Evolutionary conservation across 1,140 invertebrate genomes (phyloP).

Genomic region (Pseudobourletiella spinata): DNA sequence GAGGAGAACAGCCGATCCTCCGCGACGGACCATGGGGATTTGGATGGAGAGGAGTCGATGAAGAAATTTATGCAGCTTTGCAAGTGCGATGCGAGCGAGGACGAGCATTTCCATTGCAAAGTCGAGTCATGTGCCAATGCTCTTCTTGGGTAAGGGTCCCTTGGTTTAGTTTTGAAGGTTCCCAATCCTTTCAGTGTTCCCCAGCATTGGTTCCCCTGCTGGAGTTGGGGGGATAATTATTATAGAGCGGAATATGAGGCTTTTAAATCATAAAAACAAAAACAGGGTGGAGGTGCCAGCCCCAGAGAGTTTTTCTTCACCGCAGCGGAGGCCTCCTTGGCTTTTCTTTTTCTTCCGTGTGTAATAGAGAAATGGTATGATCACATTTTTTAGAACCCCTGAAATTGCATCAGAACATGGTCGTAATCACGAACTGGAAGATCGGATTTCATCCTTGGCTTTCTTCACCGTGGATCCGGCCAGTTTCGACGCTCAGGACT

Average conservation of each 20-base stretch:
- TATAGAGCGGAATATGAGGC: too few species aligned
- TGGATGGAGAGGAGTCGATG: conserved; percentile 28
- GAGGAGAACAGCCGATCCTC: conserved; percentile 33
- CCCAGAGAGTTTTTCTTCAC: too few species aligned
- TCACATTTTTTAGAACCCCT: conserved; percentile 13
- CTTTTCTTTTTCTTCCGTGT: background rate
- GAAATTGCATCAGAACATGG: conserved; percentile 32
- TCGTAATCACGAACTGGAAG: conserved; percentile 33
- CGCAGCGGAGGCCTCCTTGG: too few species aligned
- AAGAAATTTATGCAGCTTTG: conserved; percentile 34
- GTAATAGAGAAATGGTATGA: background rate
- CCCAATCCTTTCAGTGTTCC: too few species aligned
- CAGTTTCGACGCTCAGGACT: conserved; percentile 35
- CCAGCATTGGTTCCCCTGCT: too few species aligned
- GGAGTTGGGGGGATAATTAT: too few species aligned
- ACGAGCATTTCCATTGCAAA: conserved; percentile 35
- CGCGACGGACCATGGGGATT: conserved; percentile 16
- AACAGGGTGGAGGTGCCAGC: too few species aligned
- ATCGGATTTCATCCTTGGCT: conserved; percentile 33
- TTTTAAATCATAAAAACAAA: too few species aligned
- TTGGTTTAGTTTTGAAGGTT: too few species aligned
- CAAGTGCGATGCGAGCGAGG: conserved; percentile 26
- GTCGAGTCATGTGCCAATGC: conserved; percentile 31
- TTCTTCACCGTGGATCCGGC: conserved; percentile 35
- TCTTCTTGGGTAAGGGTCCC: conserved; percentile 30